These are phyloP conservation scores for Drosophila heteroneura DNA, from an alignment of 2,888 invertebrate genomes.

Conservation along the genomic window DNA sequence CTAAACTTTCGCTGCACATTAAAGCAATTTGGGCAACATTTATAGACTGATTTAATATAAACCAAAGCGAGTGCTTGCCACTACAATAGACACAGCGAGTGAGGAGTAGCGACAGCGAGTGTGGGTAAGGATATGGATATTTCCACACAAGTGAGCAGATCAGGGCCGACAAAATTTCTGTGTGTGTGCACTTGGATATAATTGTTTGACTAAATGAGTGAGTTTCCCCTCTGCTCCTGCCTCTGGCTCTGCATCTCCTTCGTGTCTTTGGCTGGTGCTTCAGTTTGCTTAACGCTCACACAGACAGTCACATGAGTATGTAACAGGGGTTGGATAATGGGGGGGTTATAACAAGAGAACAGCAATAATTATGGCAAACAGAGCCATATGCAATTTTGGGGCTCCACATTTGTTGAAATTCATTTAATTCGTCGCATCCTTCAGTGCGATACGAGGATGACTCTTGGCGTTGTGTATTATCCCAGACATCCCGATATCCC, in stretches of 20 bases:
- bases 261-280: constrained; percentile 16
- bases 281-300: constrained; percentile 46
- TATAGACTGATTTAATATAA: constrained; percentile 84
- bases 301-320: constrained; percentile 9
- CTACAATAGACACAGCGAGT: not conserved
- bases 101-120: not conserved
- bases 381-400: constrained; percentile 50
- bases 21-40: constrained; percentile 83
- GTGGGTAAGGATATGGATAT: constrained; percentile 48
- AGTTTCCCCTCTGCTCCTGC: constrained; percentile 10
- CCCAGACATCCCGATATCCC: constrained; percentile 33
- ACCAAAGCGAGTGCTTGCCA: constrained; percentile 38
- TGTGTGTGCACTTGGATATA: constrained; percentile 75
- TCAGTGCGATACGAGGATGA: constrained; percentile 50
- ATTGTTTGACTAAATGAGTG: constrained; percentile 81
- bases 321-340: constrained; percentile 1
- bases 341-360: constrained; percentile 35
- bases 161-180: constrained; percentile 36
- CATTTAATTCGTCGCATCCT: constrained; percentile 72
- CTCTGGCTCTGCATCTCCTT: not conserved
- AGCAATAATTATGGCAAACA: constrained; percentile 76
- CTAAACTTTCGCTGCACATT: constrained; percentile 80
- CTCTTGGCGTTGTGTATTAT: constrained; percentile 47
- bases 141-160: constrained; percentile 75
- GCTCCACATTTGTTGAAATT: constrained; percentile 63